phyloP scores from a whole-genome alignment of 35 echinoderm and acorn worm species.

The Patiria miniata region DNA sequence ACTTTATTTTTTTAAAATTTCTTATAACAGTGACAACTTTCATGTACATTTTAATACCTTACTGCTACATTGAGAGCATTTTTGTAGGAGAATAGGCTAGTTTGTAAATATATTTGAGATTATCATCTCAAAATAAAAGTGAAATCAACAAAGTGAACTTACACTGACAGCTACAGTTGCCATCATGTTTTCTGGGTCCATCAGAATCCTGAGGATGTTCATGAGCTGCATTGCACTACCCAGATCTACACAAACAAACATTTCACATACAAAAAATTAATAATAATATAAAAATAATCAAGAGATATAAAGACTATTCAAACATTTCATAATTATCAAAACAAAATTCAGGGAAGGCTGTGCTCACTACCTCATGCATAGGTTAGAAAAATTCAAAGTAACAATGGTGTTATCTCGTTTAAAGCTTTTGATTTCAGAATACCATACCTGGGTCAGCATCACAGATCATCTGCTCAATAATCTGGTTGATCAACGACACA shows the following conservation, averaged over 20 bases:
- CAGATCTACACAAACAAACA: slow-evolving; percentile 75
- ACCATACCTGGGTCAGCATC: slow-evolving; percentile 95
- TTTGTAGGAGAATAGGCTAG: too few relatives aligned
- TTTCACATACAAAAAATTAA: not conserved
- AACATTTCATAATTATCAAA: not conserved
- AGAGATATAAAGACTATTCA: not conserved
- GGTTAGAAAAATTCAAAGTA: too few relatives aligned
- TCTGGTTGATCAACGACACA: slow-evolving; percentile 86
- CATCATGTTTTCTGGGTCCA: slow-evolving; percentile 99
- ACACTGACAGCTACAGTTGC: slow-evolving; percentile 78
- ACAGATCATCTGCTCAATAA: slow-evolving; percentile 99
- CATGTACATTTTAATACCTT: too few relatives aligned
- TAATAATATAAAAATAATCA: not conserved
- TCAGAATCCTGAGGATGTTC: slow-evolving; percentile 91
- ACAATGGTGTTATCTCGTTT: too few relatives aligned
- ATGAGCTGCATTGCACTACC: slow-evolving; percentile 97
- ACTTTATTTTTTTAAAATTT: too few relatives aligned
- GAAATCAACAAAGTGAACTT: slow-evolving; percentile 2
- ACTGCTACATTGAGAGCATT: too few relatives aligned
- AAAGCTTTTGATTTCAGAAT: too few relatives aligned
- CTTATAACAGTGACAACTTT: too few relatives aligned
- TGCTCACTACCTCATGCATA: too few relatives aligned
- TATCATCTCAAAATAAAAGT: too few relatives aligned
- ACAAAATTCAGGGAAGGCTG: too few relatives aligned
- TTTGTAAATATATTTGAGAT: too few relatives aligned